Evolutionary conservation across 1,140 invertebrate species (phyloP), one percentile per base, ranked within the genome.

Genomic region (Lordiphosa stackelbergi): DNA sequence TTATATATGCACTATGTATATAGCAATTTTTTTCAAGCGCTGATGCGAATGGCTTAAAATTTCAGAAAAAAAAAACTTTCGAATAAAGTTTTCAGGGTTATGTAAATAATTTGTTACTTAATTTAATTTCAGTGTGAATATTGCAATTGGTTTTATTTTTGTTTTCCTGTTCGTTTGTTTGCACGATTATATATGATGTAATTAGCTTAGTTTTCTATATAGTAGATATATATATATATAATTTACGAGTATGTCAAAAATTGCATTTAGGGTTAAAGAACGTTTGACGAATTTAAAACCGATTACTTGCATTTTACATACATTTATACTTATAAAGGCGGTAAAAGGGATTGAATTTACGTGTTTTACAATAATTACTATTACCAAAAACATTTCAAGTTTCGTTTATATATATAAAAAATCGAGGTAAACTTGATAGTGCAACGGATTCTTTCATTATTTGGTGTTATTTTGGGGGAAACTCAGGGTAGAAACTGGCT

Each of bases 351-450:
- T 62, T 45, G 28, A 31, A 2, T 54, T 46, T 58, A 53, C 46
- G 58, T 49, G 45, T 74, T 53, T 5, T 24, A 24, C 49, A 63
- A 83, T 77, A 79, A 66, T 64, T 78, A 78, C 55, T 52, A 69
- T 66, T 79, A 75, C 71, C 81, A 83, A 81, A 79, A 72, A 73
- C 48, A 34, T 54, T 81, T 68, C 47, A 49, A 83, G 77, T 66
- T 58, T 28, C 36, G 7, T 40, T 53, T 53, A 24, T 48, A 34
- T 48, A 16, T 51, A 12, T 38, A 45, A 46, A 46, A 46, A 46
- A 31, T 46, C 47, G 47, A 49, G 47, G 47, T 49, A 49, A 49
- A 49, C 16, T 49, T 19, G 47, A 49, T 37, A 49, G 47, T 49
- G 47, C 47, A 49, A 34, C 47, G 47, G 47, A 36, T 19, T 45